Base-by-base conservation (phyloP, 2,113 vertebrate genomes). In the Brevimyrus niger region DNA sequence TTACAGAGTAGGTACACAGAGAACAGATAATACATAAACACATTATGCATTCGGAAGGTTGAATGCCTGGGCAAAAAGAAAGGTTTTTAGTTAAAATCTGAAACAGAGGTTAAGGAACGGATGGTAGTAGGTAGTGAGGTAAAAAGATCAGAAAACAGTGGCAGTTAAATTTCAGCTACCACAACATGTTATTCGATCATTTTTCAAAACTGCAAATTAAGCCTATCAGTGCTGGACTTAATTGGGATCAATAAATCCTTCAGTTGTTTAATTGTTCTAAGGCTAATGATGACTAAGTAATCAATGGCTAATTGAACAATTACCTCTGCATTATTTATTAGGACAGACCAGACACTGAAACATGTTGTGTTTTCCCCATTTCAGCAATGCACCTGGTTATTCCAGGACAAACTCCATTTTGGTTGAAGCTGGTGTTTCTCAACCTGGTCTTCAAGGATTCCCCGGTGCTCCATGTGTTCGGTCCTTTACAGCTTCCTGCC, bases 251-350 rank as follows among this genome's bases (percentile, higher is more conserved):
- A 80, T 80, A 80, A 80, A 80, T 42, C 73, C 73, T 38, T 80
- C 73, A 42, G 73, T 80, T 80, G 73, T 35, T 19, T 80, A 80
- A 80, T 80, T 80, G 73, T 80, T 42, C 73, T 38, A 80, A 80
- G 73, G 73, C 73, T 80, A 80, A 80, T 80, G 35, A 80, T 80
- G 73, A 17, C 17, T 80, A 80, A 80, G 73, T 80, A 80, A 80
- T 80, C 73, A 80, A 80, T 80, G 73, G 42, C 35, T 80, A 19
- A 80, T 42, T 80, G 38, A 80, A 80, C 31, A 80, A 80, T 80
- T 80, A 80, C 11, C 10, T 17, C 73, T 80, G 73, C 17, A 80
- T 80, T 80, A 80, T 80, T 80, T 80, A 80, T 80, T 42, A 9
- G 35, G 21, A 69, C 27, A 31, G 61, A 27, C n/a, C 61, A 69